A percentile compares a stretch with the other conserved stretches of the same genome.
Conservation (phyloP, 1,140 invertebrate species). For the Coelopa frigida region DNA sequence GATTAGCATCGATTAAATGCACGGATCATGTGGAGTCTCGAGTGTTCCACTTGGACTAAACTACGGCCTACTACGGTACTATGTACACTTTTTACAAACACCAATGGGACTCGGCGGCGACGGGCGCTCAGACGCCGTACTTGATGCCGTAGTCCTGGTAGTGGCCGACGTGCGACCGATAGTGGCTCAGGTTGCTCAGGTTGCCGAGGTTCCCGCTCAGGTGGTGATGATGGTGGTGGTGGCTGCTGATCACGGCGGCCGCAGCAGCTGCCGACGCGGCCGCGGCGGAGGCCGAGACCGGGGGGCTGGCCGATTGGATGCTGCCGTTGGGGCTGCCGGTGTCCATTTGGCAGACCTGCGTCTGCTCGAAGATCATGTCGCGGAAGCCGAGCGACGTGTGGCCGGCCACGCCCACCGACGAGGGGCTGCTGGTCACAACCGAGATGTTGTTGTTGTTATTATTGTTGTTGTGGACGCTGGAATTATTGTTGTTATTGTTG, state of each 20-base stretch:
- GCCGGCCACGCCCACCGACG: constrained; percentile 3
- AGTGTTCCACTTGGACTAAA: too few relatives aligned
- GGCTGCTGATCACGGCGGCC: constrained; percentile 29
- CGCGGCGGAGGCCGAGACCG: constrained; percentile 22
- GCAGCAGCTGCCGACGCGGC: constrained; percentile 28
- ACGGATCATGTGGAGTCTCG: too few relatives aligned
- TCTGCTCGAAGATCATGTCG: constrained; percentile 45
- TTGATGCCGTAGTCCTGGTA: constrained; percentile 45
- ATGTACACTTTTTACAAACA: too few relatives aligned
- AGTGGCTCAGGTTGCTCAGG: constrained; percentile 37
- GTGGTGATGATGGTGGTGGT: constrained; percentile 41
- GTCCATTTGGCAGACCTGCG: constrained; percentile 42
- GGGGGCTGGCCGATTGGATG: constrained; percentile 38
- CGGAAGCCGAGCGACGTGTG: constrained; percentile 35
- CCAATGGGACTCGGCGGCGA: too few relatives aligned
- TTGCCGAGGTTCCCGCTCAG: constrained; percentile 39
- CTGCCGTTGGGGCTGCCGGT: constrained; percentile 42
- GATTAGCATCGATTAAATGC: too few relatives aligned
- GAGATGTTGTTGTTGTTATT: constrained; percentile 10
- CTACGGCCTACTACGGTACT: too few relatives aligned
- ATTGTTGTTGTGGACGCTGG: constrained; percentile 1
- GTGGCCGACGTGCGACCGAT: constrained; percentile 40
- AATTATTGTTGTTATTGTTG: constrained; percentile 6
- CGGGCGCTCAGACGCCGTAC: constrained; percentile 34
- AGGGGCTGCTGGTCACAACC: constrained; percentile 21